Evolutionary conservation across 2,113 vertebrate genomes (phyloP), one percentile per base, ranked within the genome.

Genomic region (Ptilorrhoa leucosticta): DNA sequence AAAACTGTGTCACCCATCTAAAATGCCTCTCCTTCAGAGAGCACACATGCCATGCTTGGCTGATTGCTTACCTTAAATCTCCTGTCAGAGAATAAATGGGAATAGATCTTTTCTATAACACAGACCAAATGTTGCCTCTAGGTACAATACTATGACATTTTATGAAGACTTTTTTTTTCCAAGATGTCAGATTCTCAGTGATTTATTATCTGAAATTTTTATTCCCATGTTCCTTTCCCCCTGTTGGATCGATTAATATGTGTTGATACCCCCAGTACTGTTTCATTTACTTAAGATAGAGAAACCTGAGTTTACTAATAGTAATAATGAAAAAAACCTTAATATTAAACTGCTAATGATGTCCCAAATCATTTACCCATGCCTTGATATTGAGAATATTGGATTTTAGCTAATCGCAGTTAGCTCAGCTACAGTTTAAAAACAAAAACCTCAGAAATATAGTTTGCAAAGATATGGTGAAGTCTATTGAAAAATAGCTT

Each of bases 41-140:
- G 89, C 37, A 86, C 71, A 19, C n/a, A 57, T 48, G 51, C 2
- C 14, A 73, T 64, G 40, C n/a, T 93, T 95, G 76, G 16, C 57
- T 94, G 68, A 93, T 66, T 94, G 47, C 15, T 75, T 80, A 69
- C 65, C 40, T 87, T 68, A 90, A 82, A 30, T 88, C 37, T 94
- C 11, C 47, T 97, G 81, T 84, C 81, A 96, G 31, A 91, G n/a
- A 95, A 92, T 28, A 97, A 97, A 77, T 78, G 13, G 39, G 89
- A 96, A 94, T 69, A 79, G 71, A 88, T 92, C 47, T 15, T 96
- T 96, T 96, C 80, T 87, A 15, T 92, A 83, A 63, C 57, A 81
- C 15, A 72, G 51, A 68, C 13, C 22, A 90, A 97, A 89, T n/a
- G 11, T 60, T 90, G 35, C 77, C 63, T 93, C 26, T 22, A 88